Base-by-base conservation (phyloP, 2,888 invertebrate genomes). In the Drosophila histrio region DNA sequence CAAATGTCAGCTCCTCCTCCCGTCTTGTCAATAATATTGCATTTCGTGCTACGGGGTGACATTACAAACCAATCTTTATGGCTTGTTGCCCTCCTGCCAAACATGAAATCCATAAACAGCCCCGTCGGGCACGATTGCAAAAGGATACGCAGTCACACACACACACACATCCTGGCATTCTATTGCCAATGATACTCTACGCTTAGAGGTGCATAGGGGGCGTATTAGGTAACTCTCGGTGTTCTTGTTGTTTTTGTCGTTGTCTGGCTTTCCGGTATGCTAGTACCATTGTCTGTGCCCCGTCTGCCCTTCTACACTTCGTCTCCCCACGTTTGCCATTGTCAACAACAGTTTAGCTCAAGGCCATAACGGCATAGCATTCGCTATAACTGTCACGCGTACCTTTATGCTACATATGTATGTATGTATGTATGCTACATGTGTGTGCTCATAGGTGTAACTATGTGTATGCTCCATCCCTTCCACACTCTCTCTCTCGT, bases 281-380 rank as follows among this genome's bases (percentile, higher is more conserved):
- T 69, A 65, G 62, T 69, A 56, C 66, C 53, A 83, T 80, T 86
- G 84, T 86, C 86, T 79, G 72, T 41, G 43, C 13, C 47, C n/a
- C 28, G 15, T 28, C 52, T 5, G 5, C n/a, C 21, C 3, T 21
- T 3, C 34, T n/a, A 2, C 15, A 15, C 11, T 17, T 28, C n/a
- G 26, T 11, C 38, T 22, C 13, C 13, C 39, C 36, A 67, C 50
- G 63, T 66, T 46, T 72, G 65, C 61, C 66, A 74, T 79, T 87
- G 88, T 87, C 86, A 87, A 82, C 86, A 87, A 73, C 83, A 85
- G 83, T 79, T 87, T 77, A 87, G 88, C 83, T 71, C 83, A 84
- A 84, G 83, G 83, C 83, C 88, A 73, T 82, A 77, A 77, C 59
- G 66, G 79, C 71, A 64, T 57, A 75, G 76, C 70, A 50, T 72